These are phyloP conservation scores for Novumbra hubbsi DNA, from an alignment of 2,797 vertebrate species.

Conservation along the genomic window DNA sequence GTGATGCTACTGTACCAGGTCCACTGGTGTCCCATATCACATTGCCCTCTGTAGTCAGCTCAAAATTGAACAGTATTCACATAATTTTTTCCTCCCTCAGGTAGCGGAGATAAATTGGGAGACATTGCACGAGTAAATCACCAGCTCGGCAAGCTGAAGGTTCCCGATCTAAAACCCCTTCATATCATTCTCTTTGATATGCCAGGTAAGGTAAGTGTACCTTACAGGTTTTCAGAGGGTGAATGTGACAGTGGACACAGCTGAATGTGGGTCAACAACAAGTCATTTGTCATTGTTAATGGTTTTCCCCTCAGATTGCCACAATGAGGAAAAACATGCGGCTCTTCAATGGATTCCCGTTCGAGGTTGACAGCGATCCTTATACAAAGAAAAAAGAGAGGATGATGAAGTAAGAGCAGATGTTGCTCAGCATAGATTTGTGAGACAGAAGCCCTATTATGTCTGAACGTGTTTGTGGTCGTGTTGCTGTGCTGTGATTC, in stretches of 20 bases:
- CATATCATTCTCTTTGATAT: slow-evolving; percentile 92
- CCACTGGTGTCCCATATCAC: background rate
- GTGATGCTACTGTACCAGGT: background rate
- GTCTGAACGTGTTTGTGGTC: background rate
- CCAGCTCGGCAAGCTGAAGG: slow-evolving; percentile 90
- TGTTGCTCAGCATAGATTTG: slow-evolving; percentile 2
- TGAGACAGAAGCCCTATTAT: background rate
- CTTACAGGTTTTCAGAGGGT: background rate
- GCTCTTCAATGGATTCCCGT: slow-evolving; percentile 91
- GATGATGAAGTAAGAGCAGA: slow-evolving; percentile 82
- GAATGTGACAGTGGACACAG: background rate
- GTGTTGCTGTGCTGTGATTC: background rate
- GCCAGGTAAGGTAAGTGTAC: slow-evolving; percentile 85
- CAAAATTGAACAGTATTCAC: background rate
- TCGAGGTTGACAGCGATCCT: slow-evolving; percentile 83
- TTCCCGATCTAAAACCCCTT: slow-evolving; percentile 87
- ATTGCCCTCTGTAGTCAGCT: background rate
- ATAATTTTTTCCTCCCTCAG: slow-evolving; percentile 51
- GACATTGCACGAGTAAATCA: slow-evolving; percentile 90
- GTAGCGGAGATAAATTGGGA: slow-evolving; percentile 88
- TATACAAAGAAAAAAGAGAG: slow-evolving; percentile 86
- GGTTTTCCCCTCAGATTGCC: slow-evolving; percentile 50
- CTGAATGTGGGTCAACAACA: background rate
- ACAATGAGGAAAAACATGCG: slow-evolving; percentile 87
- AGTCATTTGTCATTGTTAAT: background rate